Percentiles rank a stretch among this genome's conserved stretches.
phyloP scores from a whole-genome alignment of 2,888 invertebrate species.

The Lasius platythorax region DNA sequence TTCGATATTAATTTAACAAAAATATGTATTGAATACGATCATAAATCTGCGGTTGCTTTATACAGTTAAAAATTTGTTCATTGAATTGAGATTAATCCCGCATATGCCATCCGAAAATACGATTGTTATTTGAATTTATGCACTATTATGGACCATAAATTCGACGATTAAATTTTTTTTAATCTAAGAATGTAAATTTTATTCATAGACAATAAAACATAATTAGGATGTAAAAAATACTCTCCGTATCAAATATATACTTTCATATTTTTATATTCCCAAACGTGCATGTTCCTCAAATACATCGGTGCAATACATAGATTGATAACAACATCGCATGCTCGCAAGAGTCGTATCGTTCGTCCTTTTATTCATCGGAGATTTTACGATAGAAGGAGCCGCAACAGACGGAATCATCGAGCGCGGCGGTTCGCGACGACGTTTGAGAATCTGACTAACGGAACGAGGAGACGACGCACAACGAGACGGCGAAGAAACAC shows the following conservation, averaged over 20 bases:
- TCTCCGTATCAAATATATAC: neutral
- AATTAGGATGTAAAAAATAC: neutral
- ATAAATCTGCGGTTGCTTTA: conserved; percentile 29
- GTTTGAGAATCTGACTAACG: conserved; percentile 63
- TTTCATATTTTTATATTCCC: neutral
- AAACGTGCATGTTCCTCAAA: neutral
- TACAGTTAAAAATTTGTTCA: conserved; percentile 36
- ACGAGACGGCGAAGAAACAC: conserved; percentile 45
- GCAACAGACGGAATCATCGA: conserved; percentile 38
- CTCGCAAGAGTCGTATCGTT: neutral
- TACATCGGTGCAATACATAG: neutral
- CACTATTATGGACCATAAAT: neutral
- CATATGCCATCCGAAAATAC: conserved; percentile 11
- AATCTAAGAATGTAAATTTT: neutral
- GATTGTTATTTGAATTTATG: neutral
- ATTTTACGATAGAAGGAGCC: conserved; percentile 53
- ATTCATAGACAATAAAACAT: neutral
- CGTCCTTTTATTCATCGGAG: conserved; percentile 30
- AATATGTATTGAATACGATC: conserved; percentile 6
- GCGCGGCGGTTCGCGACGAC: conserved; percentile 47
- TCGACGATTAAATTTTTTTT: neutral
- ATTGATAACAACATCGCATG: conserved; percentile 9
- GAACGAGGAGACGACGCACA: conserved; percentile 49
- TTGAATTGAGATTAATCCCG: conserved; percentile 12
- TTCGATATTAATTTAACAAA: conserved; percentile 32